Evolutionary conservation across 2,888 invertebrate species (phyloP).

Genomic region (Julus scanicus): DNA sequence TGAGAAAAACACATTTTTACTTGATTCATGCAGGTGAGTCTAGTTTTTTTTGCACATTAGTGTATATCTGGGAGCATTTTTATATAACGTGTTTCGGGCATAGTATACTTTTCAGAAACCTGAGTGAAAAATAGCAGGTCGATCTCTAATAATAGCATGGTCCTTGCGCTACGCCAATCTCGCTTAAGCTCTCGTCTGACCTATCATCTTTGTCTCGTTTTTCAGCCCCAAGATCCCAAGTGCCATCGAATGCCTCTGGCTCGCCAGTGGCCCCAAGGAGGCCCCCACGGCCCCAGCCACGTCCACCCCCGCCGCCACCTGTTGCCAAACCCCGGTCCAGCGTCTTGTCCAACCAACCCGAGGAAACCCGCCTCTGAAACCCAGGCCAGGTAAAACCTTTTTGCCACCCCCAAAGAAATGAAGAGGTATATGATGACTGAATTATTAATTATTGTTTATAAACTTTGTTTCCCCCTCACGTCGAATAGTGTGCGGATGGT

Average conservation of each 20-base stretch:
- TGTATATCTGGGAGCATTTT: too few species aligned
- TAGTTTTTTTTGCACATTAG: too few species aligned
- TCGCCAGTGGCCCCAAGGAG: neutral
- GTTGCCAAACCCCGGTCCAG: conserved; percentile 52
- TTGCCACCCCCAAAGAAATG: neutral
- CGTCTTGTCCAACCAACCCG: neutral
- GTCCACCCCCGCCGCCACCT: conserved; percentile 43
- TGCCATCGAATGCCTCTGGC: conserved; percentile 16
- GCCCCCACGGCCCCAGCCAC: conserved; percentile 52
- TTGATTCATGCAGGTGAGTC: too few species aligned
- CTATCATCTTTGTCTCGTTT: neutral
- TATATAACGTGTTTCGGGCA: too few species aligned
- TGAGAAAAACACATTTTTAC: too few species aligned
- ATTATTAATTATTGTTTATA: neutral
- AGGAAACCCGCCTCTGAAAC: conserved; percentile 45
- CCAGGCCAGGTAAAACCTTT: neutral
- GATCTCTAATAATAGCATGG: too few species aligned
- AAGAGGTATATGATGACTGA: neutral
- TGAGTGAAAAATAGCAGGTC: too few species aligned
- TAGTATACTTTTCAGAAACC: too few species aligned
- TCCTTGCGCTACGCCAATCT: too few species aligned
- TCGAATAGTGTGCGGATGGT: neutral
- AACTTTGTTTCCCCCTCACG: neutral
- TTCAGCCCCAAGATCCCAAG: conserved; percentile 2
- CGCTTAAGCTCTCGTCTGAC: neutral